These are phyloP conservation scores for Squalus acanthias DNA, from an alignment of 2,797 vertebrate species.

Conservation along the genomic window DNA sequence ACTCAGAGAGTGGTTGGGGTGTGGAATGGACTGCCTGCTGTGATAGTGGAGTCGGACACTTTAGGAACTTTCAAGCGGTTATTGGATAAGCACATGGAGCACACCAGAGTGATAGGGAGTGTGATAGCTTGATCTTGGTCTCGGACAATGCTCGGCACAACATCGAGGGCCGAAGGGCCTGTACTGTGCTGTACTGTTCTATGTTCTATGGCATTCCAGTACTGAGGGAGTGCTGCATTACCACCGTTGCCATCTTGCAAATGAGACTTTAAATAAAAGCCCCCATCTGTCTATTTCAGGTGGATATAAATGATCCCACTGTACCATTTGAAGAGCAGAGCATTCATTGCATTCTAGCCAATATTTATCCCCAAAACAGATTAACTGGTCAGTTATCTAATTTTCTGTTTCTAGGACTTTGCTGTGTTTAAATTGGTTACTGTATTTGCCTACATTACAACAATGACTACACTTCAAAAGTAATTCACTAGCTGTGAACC, in stretches of 20 bases:
- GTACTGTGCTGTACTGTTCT: too few relatives aligned
- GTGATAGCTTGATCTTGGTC: too few relatives aligned
- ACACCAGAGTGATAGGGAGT: too few relatives aligned
- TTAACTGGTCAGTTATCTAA: neutral
- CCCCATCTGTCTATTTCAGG: neutral
- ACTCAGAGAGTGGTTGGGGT: too few relatives aligned
- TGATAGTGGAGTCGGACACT: too few relatives aligned
- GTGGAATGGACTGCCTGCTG: too few relatives aligned
- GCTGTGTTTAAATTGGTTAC: neutral
- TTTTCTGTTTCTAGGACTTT: neutral
- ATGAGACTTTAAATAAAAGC: neutral
- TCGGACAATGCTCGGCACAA: too few relatives aligned
- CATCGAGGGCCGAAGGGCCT: too few relatives aligned
- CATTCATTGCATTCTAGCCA: neutral
- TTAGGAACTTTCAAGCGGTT: too few relatives aligned
- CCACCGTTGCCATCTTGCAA: neutral
- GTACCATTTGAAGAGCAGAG: neutral
- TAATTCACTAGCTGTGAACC: neutral
- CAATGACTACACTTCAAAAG: neutral
- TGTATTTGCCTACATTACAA: neutral
- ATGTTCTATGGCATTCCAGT: too few relatives aligned
- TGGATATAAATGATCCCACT: neutral
- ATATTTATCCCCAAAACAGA: too few relatives aligned
- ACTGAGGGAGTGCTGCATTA: neutral
- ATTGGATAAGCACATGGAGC: too few relatives aligned